These are phyloP conservation scores for Phataginus tricuspis DNA, from an alignment of 2,797 vertebrate genomes.

Conservation along the genomic window DNA sequence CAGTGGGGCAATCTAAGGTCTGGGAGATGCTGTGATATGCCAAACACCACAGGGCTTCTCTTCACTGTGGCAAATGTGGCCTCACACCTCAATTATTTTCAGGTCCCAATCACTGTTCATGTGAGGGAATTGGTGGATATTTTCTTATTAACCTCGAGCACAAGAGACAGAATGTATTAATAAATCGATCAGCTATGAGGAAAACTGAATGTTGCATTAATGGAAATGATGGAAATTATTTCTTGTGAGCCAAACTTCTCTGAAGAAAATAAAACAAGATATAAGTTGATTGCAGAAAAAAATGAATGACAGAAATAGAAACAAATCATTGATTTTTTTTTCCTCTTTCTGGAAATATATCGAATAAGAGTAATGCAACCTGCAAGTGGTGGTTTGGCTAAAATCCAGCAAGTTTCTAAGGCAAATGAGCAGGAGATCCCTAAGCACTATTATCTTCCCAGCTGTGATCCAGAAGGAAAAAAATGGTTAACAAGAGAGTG, in stretches of 20 bases:
- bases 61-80: neutral
- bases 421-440: neutral
- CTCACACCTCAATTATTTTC: neutral
- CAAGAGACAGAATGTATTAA: neutral
- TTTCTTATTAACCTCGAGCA: neutral
- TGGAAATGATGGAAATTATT: neutral
- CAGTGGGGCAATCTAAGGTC: too few relatives aligned
- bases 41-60: neutral
- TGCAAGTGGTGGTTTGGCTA: neutral
- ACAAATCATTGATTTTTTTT: neutral
- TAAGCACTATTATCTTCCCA: neutral
- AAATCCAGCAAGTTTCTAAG: neutral
- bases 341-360: neutral
- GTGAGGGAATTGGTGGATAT: too few relatives aligned
- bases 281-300: neutral
- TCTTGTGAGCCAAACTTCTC: neutral
- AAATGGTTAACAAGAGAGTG: neutral
- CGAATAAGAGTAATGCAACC: neutral
- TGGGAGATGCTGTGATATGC: fast-evolving
- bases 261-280: neutral
- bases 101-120: neutral
- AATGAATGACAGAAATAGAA: neutral
- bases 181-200: neutral
- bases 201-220: neutral
- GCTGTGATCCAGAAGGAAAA: neutral